These are phyloP conservation scores for Zootoca vivipara DNA, from an alignment of 2,113 vertebrate genomes.

Conservation along the genomic window DNA sequence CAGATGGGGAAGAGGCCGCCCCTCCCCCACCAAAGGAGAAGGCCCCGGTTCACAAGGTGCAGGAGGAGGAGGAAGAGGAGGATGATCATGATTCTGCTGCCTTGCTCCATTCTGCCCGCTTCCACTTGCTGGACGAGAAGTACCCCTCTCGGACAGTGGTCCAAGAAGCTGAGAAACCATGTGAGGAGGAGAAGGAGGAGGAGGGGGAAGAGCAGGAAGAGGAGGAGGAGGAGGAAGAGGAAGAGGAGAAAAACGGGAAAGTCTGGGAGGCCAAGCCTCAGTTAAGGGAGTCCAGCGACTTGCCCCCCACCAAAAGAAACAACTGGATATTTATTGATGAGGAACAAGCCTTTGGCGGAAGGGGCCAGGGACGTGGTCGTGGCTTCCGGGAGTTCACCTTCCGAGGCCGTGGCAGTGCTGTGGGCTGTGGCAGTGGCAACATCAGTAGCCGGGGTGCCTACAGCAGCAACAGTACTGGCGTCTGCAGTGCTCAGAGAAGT, in stretches of 20 bases:
- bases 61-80: conserved; percentile 62
- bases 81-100: conserved; percentile 75
- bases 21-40: conserved; percentile 80
- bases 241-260: conserved; percentile 80
- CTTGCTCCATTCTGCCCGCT: conserved; percentile 62
- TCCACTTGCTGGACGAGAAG: conserved; percentile 75
- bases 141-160: conserved; percentile 47
- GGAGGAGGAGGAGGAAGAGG: conserved; percentile 69
- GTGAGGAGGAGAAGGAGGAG: conserved; percentile 78
- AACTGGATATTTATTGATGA: conserved; percentile 99
- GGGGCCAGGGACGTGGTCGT: conserved; percentile 85
- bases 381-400: conserved; percentile 92
- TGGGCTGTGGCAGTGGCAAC: conserved; percentile 47
- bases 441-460: conserved; percentile 76
- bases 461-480: conserved; percentile 40
- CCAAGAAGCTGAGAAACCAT: conserved; percentile 74
- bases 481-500: conserved; percentile 76
- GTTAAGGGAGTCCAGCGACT: conserved; percentile 78
- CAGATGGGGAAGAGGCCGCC: conserved; percentile 79
- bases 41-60: conserved; percentile 61
- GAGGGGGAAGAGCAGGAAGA: conserved; percentile 77
- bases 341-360: conserved; percentile 92
- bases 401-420: conserved; percentile 76
- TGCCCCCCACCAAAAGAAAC: conserved; percentile 84
- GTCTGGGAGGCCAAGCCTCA: conserved; percentile 78